These are phyloP conservation scores for Eunapius fragilis DNA, from an alignment of 37 sponge, comb jelly and placozoan genomes.

Conservation along the genomic window DNA sequence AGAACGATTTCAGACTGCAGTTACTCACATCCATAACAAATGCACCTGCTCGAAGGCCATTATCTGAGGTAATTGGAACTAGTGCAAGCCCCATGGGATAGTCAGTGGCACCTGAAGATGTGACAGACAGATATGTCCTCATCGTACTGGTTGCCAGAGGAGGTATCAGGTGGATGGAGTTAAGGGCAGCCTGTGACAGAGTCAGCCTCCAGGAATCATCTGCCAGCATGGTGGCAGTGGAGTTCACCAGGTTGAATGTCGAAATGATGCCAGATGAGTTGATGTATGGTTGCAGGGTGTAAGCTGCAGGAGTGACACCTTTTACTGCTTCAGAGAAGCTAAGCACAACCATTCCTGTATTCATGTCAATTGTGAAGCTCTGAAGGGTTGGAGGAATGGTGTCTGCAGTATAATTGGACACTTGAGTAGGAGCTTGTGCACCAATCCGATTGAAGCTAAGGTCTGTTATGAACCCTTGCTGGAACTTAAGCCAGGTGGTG, in stretches of 20 bases:
- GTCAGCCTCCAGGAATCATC: constrained; percentile 23
- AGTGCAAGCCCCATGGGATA: constrained; percentile 52
- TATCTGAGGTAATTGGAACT: constrained; percentile 12
- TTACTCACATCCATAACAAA: constrained; percentile 58
- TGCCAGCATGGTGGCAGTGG: constrained; percentile 5
- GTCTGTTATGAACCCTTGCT: constrained; percentile 62
- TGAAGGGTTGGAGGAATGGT: constrained; percentile 47
- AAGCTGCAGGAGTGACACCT: constrained; percentile 31
- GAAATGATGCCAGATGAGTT: constrained; percentile 64
- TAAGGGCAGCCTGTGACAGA: constrained; percentile 60
- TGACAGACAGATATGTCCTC: constrained; percentile 58
- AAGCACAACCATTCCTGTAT: constrained; percentile 30
- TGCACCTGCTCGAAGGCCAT: constrained; percentile 49
- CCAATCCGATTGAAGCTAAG: constrained; percentile 50
- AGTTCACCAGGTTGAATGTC: constrained; percentile 29
- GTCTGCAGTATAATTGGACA: constrained; percentile 46
- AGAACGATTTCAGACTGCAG: constrained; percentile 25
- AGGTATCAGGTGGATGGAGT: constrained; percentile 75
- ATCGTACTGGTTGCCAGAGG: constrained; percentile 48
- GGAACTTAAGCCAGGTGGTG: constrained; percentile 60
- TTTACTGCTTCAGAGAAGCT: constrained; percentile 73
- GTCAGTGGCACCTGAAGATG: constrained; percentile 51
- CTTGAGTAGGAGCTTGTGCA: not conserved
- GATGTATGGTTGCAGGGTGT: constrained; percentile 70
- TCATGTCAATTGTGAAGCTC: constrained; percentile 57